Base-by-base conservation (phyloP, 2,888 invertebrate species). In the Lycocerus yunnanus region DNA sequence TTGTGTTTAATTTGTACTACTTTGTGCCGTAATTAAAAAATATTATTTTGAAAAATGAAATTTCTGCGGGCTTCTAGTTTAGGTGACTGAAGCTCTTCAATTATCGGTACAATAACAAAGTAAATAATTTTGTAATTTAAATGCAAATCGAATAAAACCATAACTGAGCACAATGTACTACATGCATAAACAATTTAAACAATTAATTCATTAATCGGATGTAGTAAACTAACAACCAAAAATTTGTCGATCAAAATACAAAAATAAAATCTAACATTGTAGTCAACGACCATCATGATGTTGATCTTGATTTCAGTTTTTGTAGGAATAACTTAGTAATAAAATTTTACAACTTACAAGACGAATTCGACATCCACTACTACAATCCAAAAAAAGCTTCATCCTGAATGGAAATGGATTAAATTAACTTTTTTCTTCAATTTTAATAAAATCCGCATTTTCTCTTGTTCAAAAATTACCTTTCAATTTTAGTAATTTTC, bases 341-440 rank as follows among this genome's bases (percentile, higher is more conserved):
- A 63, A 63, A 63, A 63, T 63, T 63, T 63, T 63, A 63, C 61
- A 63, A 20, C 61, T 63, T 63, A 15, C 61, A 63, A 63, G 61
- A 18, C 18, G 61, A 63, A 63, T n/a, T 63, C 61, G 61, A 13
- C 61, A 63, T 63, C 18, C 20, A 43, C 43, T 63, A 63, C 61
- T 43, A 6, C 18, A 63, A 63, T 63, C 61, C 61, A 63, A 63
- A 63, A 63, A 63, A 63, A 43, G 43, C 43, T 43, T 43, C 61
- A 18, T n/a, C 16, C 20, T 18, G 61, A 63, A 63, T 63, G 18
- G 61, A 63, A 63, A 15, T 16, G 18, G 61, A 63, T 63, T 63
- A 63, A 63, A 63, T 63, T 63, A 63, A 63, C 20, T 63, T 63
- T 61, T 63, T 63, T 63, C 61, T 63, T 63, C 15, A n/a, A 63